These are phyloP conservation scores for Ormyrus nitidulus DNA, from an alignment of 2,888 invertebrate species.

Conservation along the genomic window DNA sequence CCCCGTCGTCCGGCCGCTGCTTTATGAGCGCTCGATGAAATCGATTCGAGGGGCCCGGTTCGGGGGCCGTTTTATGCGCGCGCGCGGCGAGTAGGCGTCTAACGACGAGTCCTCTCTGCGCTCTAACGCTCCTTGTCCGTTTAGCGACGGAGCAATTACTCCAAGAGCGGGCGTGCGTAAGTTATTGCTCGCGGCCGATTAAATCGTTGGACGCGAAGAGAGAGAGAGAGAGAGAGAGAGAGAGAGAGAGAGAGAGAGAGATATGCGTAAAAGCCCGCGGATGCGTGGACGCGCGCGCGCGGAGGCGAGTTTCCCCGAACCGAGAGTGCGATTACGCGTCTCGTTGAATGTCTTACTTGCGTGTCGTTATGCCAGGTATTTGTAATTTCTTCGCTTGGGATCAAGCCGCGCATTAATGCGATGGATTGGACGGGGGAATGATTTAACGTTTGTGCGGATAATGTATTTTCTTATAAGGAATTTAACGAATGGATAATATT, in stretches of 20 bases:
- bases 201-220: constrained; percentile 23
- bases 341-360: constrained; percentile 24
- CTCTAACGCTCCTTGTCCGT: constrained; percentile 19
- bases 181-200: constrained; percentile 44
- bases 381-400: constrained; percentile 23
- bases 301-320: constrained; percentile 15
- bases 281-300: not conserved
- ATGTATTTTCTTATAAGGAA: too few species aligned
- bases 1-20: not conserved
- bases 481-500: too few species aligned
- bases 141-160: constrained; percentile 43
- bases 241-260: too few species aligned
- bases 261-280: constrained; percentile 4
- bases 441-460: too few species aligned
- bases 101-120: constrained; percentile 1
- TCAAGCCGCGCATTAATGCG: too few species aligned
- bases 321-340: constrained; percentile 30
- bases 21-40: constrained; percentile 34
- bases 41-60: not conserved
- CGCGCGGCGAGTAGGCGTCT: not conserved
- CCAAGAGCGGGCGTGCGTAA: constrained; percentile 5
- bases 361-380: constrained; percentile 32
- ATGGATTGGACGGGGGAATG: too few species aligned
- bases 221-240: too few species aligned
- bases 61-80: constrained; percentile 11